phyloP scores from a whole-genome alignment of 1,140 invertebrate species.

The Orius insidiosus region DNA sequence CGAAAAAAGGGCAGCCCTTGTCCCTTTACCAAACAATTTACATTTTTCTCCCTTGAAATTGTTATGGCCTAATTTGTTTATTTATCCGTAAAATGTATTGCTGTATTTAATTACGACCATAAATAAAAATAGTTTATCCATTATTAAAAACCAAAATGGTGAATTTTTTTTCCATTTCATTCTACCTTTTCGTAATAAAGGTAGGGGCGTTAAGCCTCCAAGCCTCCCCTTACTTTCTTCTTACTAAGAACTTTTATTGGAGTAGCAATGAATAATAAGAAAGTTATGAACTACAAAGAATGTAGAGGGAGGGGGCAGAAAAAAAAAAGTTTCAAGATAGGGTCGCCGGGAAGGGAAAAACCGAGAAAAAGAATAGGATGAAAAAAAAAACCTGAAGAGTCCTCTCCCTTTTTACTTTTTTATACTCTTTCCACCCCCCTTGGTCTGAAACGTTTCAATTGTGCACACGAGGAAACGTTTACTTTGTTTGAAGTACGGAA shows the following conservation, averaged over 20 bases:
- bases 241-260: neutral
- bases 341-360: neutral
- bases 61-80: constrained; percentile 1
- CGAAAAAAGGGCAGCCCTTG: neutral
- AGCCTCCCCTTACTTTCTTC: constrained; percentile 8
- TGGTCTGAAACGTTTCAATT: too few relatives aligned
- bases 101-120: neutral
- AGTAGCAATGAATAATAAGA: neutral
- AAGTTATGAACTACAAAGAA: constrained; percentile 1
- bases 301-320: neutral
- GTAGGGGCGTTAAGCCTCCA: neutral
- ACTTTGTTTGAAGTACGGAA: too few relatives aligned
- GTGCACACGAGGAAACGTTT: too few relatives aligned
- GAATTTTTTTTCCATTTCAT: constrained; percentile 9
- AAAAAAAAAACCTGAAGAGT: constrained; percentile 7
- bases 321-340: neutral
- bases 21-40: constrained; percentile 5
- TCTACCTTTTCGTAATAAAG: constrained; percentile 9
- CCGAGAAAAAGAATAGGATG: constrained; percentile 3
- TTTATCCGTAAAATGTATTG: constrained; percentile 8
- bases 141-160: too few relatives aligned
- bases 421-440: too few relatives aligned
- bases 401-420: too few relatives aligned
- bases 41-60: neutral
- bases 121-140: too few relatives aligned